Percentiles rank a stretch among this genome's conserved stretches.
Conservation (phyloP, 2,797 vertebrate species). For the Rhinoraja longicauda region DNA sequence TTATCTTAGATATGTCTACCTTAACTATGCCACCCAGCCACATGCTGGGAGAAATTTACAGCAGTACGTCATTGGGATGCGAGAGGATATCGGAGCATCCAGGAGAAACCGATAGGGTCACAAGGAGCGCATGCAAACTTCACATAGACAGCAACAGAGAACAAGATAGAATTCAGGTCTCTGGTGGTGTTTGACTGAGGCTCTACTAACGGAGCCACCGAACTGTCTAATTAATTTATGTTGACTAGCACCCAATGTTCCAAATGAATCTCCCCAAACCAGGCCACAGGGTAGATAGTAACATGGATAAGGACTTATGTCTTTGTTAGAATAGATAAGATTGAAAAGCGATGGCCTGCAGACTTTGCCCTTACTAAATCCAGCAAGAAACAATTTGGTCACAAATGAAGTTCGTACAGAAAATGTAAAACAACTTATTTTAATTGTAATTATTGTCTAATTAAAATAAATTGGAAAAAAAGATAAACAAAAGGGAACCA, state of each 20-base stretch:
- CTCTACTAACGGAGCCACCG: too few species aligned
- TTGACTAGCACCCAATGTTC: not conserved
- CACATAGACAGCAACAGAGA: too few species aligned
- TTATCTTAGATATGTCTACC: too few species aligned
- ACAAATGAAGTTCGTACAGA: not conserved
- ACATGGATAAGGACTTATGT: not conserved
- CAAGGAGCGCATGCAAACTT: too few species aligned
- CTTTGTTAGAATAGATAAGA: not conserved
- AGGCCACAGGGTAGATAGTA: not conserved
- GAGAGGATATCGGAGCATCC: too few species aligned
- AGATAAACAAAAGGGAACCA: not conserved
- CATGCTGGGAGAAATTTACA: too few species aligned
- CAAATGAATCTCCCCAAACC: not conserved
- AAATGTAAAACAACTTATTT: too few species aligned
- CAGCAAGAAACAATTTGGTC: not conserved
- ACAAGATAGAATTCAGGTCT: too few species aligned
- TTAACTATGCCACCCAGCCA: too few species aligned
- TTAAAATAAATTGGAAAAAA: not conserved
- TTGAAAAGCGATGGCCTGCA: not conserved
- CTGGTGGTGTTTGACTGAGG: too few species aligned
- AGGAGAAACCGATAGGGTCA: too few species aligned
- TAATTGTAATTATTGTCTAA: not conserved
- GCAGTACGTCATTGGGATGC: too few species aligned
- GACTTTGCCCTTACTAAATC: not conserved
- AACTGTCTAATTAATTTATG: not conserved